Evolutionary conservation across 2,797 vertebrate species (phyloP).

Genomic region (Sciurus vulgaris): DNA sequence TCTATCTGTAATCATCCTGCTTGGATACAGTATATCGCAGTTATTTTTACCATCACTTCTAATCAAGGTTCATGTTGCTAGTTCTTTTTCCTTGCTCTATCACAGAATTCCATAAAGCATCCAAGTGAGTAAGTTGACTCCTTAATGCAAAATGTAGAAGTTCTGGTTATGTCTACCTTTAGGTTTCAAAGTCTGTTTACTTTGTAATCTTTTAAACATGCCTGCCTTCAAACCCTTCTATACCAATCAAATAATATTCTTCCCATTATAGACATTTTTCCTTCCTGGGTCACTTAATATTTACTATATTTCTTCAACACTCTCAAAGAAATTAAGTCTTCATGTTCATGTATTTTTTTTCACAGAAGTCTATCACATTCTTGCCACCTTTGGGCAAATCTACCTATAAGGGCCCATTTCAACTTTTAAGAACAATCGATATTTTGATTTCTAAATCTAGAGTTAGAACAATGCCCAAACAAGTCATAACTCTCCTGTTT

Average conservation of each 20-base stretch:
- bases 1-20: not conserved
- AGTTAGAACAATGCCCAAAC: slow-evolving; percentile 8
- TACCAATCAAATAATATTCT: not conserved
- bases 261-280: not conserved
- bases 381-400: not conserved
- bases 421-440: not conserved
- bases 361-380: not conserved
- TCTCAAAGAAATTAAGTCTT: not conserved
- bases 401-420: not conserved
- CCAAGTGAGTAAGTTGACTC: not conserved
- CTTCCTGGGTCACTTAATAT: not conserved
- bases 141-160: not conserved
- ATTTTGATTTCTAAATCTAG: slow-evolving; percentile 39
- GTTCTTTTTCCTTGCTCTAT: not conserved
- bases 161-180: not conserved
- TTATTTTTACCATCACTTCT: slow-evolving; percentile 46
- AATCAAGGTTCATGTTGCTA: not conserved
- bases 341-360: not conserved
- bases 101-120: not conserved
- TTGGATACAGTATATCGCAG: not conserved
- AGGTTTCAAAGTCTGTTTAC: not conserved
- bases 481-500: slow-evolving; percentile 2
- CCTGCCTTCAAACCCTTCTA: not conserved
- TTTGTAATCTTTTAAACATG: slow-evolving; percentile 15
- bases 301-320: not conserved